Evolutionary conservation across 2,113 vertebrate genomes (phyloP), one percentile per base, ranked within the genome.

Genomic region (Thamnophis sirtalis): DNA sequence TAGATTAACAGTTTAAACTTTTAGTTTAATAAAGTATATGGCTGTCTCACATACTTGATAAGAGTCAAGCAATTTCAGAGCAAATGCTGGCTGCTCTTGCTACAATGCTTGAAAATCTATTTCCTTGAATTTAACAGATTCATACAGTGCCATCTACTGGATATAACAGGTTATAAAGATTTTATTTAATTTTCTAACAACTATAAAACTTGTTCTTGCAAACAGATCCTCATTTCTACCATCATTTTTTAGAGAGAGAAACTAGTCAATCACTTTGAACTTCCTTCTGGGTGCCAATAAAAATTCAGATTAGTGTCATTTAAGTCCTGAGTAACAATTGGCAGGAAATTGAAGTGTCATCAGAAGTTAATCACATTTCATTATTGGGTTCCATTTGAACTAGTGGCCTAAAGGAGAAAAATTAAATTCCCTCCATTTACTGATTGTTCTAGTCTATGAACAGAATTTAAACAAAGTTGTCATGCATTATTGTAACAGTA

Each of bases 121-220:
- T 88, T n/a, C 22, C 9, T 60, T 28, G 58, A 38, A 48, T 60
- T 93, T 92, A 95, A 0, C 55, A 55, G 94, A 84, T 90, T 91
- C 86, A 90, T 90, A 93, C 80, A 95, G 92, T 43, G 97, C 97
- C 97, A 95, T 93, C 97, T 96, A 93, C 93, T 89, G 97, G 96
- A 63, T 22, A 38, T 28, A 63, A 10, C 26, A 48, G 15, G 53
- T 49, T 68, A 21, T 4, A 7, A 49, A 5, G 43, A 6, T 85
- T 89, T 33, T 68, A 60, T 88, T 58, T 84, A 54, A 28, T 73
- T 48, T 80, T 13, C 3, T 49, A 17, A 84, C 28, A 53, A 17
- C 1, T 33, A 56, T 43, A 84, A 89, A 60, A 53, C 73, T 54
- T 21, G 50, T 17, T 33, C 43, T 4, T 56, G 17, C 26, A 38